Conservation (phyloP, 2,888 invertebrate species). For the Oscheius sp. region DNA sequence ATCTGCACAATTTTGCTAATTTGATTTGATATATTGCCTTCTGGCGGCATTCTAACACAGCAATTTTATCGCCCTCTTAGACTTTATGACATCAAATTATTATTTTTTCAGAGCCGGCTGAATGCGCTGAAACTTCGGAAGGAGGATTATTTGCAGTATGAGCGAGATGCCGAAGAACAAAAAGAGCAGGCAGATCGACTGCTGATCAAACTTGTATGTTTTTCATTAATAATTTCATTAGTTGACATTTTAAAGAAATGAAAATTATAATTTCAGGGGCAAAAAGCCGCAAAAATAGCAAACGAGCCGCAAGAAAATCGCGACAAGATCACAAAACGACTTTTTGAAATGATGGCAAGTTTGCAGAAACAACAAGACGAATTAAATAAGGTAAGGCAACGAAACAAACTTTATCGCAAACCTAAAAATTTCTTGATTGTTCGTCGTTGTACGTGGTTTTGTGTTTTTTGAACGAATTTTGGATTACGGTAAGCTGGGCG, state of each 20-base stretch:
- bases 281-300: not conserved
- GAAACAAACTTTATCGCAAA: too few relatives aligned
- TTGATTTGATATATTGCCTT: too few relatives aligned
- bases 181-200: not conserved
- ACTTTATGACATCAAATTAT: not conserved
- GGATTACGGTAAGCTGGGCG: too few relatives aligned
- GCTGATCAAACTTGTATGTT: conserved; percentile 2
- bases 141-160: not conserved
- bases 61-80: not conserved
- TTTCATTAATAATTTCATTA: not conserved
- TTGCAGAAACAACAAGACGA: conserved; percentile 30
- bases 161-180: conserved; percentile 1
- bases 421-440: too few relatives aligned
- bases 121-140: not conserved
- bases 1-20: too few relatives aligned
- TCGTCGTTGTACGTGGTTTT: too few relatives aligned
- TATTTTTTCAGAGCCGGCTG: conserved; percentile 11
- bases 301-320: conserved; percentile 17
- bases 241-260: not conserved
- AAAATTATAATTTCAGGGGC: conserved; percentile 14
- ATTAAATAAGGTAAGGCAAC: conserved; percentile 30
- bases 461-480: too few relatives aligned
- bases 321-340: conserved; percentile 24
- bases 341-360: conserved; percentile 34
- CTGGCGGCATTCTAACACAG: too few relatives aligned